Base-by-base conservation (phyloP, 2,797 vertebrate genomes). In the Rhabdomys pumilio region DNA sequence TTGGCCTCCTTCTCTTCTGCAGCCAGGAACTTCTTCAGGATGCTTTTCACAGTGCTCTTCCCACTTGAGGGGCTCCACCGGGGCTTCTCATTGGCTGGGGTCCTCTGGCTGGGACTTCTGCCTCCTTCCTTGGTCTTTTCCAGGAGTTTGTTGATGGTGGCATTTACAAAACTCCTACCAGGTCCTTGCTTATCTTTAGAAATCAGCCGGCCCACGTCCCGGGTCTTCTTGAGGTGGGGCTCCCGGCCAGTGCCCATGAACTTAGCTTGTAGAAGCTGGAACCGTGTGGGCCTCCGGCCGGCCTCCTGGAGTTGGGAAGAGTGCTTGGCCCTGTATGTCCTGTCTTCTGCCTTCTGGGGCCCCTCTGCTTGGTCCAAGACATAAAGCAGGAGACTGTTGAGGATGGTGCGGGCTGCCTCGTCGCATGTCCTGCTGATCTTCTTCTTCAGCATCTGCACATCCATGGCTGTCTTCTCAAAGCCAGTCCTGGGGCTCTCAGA, bases 191-290 rank as follows among this genome's bases (percentile, higher is more conserved):
- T 98, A 93, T 99, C 98, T 94, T 97, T 98, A 95, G 97, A 96
- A 88, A 98, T 98, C 94, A 99, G 98, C 93, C 98, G 97, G 73
- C 99, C 99, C 0, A 99, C 99, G 92, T 99, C 99, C 96, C 99
- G 99, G 91, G 99, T 99, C 92, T 98, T 99, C 92, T 98, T 99
- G 93, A 98, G 98, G 34, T 96, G 98, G 0, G 98, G 98, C 97
- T 99, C 99, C 0, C 99, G 99, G 55, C 98, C 99, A 22, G 94
- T 97, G 91, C 99, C 99, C 96, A 98, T 98, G 98, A 99, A 99
- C 98, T 99, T 99, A 94, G 99, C 99, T 69, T 99, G 98, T 75
- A 99, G 98, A 81, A 99, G 99, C 97, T 99, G 99, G 98, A 99
- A 99, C 91, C 98, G 98, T 0, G 99, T 99, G 2, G 99, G 99